Evolutionary conservation across 2,888 invertebrate genomes (phyloP).

Genomic region (Aspidiotus rigidus): DNA sequence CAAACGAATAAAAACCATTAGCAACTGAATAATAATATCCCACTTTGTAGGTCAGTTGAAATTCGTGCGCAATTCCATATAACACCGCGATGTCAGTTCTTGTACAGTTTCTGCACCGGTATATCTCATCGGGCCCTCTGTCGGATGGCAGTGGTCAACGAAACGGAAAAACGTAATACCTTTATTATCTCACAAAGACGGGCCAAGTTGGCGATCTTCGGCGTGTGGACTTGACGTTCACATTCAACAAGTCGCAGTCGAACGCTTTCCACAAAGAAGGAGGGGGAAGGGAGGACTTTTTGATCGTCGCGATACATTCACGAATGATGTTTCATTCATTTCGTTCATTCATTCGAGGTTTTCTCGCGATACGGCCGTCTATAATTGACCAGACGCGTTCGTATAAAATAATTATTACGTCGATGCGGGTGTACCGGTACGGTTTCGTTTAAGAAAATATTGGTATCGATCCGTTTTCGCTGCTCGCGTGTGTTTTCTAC

Average conservation of each 20-base stretch:
- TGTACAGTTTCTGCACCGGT: no score
- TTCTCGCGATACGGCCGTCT: neutral
- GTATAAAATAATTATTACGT: neutral
- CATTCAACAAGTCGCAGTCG: conserved; percentile 2
- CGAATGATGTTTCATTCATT: neutral
- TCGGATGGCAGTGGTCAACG: neutral
- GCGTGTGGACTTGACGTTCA: neutral
- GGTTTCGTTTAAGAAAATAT: neutral
- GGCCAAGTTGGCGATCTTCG: neutral
- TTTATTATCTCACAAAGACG: neutral
- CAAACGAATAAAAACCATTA: no score
- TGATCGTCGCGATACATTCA: no score
- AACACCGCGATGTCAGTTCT: no score
- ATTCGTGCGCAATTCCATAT: no score
- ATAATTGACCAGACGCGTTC: neutral
- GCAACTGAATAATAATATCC: no score
- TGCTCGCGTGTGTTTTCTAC: neutral
- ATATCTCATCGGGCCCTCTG: no score
- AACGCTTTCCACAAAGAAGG: neutral
- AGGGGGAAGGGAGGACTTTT: no score
- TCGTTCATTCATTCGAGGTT: neutral
- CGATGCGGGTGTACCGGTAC: neutral
- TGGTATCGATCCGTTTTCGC: neutral
- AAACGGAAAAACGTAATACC: neutral
- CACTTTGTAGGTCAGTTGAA: no score